A percentile compares a stretch with the other conserved stretches of the same genome.
Conservation (phyloP, 1,140 invertebrate species). For the Laupala kohalensis region DNA sequence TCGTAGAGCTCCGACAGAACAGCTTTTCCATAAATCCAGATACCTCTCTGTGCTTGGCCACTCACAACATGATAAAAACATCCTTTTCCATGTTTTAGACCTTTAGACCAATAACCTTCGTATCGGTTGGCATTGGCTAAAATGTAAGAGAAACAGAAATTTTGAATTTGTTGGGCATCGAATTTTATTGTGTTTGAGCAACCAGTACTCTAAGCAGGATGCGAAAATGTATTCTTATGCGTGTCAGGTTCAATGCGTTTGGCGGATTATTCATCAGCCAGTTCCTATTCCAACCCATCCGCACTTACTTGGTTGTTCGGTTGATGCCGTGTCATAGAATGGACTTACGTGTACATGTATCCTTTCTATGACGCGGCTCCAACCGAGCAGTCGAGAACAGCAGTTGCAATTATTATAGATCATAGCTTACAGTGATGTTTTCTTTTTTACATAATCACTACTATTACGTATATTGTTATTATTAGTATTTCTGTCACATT, state of each 20-base stretch:
- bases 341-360: too few species aligned
- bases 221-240: not conserved
- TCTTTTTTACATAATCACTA: too few species aligned
- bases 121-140: conserved; percentile 43
- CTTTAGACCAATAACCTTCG: conserved; percentile 40
- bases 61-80: conserved; percentile 42
- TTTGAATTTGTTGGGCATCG: not conserved
- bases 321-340: not conserved
- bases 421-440: too few species aligned
- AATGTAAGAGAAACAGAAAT: not conserved
- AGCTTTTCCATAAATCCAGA: conserved; percentile 36
- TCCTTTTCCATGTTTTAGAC: conserved; percentile 40
- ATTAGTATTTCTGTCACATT: too few species aligned
- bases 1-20: conserved; percentile 36
- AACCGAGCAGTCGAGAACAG: too few species aligned
- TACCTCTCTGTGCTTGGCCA: conserved; percentile 44
- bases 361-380: too few species aligned
- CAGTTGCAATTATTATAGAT: too few species aligned
- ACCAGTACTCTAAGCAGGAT: not conserved
- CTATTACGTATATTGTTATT: too few species aligned
- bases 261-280: not conserved
- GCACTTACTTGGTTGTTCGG: not conserved
- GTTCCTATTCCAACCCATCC: not conserved
- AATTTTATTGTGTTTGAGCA: not conserved
- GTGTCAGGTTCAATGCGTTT: not conserved